Evolutionary conservation across 2,888 invertebrate species (phyloP).

Genomic region (Acanthacorydalis orientalis): DNA sequence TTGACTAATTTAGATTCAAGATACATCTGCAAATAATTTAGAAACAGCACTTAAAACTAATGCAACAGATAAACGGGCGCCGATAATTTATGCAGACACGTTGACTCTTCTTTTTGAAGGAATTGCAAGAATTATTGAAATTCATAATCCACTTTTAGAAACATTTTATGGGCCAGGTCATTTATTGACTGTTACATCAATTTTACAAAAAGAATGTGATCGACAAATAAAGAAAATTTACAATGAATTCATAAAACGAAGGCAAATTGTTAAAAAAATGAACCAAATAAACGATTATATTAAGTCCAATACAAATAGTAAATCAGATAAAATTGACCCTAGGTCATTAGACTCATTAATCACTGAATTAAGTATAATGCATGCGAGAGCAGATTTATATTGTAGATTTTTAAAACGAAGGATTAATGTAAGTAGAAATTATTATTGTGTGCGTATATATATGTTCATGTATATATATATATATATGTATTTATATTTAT

Average conservation of each 20-base stretch:
- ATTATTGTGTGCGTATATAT: too few relatives aligned
- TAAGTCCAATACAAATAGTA: slow-evolving; percentile 23
- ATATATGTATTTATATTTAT: not conserved
- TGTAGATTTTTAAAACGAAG: slow-evolving; percentile 70
- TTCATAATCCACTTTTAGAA: slow-evolving; percentile 78
- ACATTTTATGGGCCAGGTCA: slow-evolving; percentile 74
- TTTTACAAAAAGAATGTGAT: slow-evolving; percentile 69
- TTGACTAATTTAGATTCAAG: slow-evolving; percentile 30
- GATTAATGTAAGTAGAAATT: slow-evolving; percentile 43
- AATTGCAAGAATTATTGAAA: slow-evolving; percentile 67
- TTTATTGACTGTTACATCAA: slow-evolving; percentile 49
- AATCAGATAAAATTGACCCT: slow-evolving; percentile 49
- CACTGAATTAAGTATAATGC: slow-evolving; percentile 81
- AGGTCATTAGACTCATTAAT: slow-evolving; percentile 75
- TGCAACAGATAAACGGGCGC: slow-evolving; percentile 49
- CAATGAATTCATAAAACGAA: slow-evolving; percentile 51
- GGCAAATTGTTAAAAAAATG: slow-evolving; percentile 45
- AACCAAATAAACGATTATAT: slow-evolving; percentile 42
- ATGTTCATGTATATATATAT: too few relatives aligned
- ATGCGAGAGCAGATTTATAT: slow-evolving; percentile 80
- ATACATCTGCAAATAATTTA: slow-evolving; percentile 54
- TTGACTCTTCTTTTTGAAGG: slow-evolving; percentile 72
- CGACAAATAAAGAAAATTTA: slow-evolving; percentile 41
- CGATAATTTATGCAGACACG: slow-evolving; percentile 71
- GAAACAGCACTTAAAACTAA: slow-evolving; percentile 46